Conservation (phyloP, 2,797 vertebrate genomes). For the Heteromormyrus szaboi region DNA sequence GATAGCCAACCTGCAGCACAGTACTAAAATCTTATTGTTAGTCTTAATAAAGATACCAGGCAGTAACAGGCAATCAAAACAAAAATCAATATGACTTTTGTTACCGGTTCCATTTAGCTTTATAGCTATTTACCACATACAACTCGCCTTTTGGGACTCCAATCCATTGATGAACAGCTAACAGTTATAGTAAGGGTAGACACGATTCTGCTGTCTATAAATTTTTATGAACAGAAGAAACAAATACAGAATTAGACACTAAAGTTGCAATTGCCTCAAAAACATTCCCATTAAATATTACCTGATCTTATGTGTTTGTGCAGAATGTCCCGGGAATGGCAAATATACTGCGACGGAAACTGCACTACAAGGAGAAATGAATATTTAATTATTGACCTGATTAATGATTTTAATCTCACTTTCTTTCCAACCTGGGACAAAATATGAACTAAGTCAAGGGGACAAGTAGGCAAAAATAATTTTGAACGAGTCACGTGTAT, state of each 20-base stretch:
- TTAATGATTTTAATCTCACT: slow-evolving; percentile 12
- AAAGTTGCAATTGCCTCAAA: neutral
- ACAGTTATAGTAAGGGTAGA: neutral
- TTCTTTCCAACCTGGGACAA: neutral
- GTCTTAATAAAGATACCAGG: neutral
- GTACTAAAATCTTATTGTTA: neutral
- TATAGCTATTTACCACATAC: neutral
- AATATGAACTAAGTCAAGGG: neutral
- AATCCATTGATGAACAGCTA: neutral
- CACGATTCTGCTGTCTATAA: neutral
- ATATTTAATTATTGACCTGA: neutral
- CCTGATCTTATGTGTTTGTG: neutral
- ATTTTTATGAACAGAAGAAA: neutral
- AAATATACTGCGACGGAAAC: neutral
- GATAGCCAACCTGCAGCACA: neutral
- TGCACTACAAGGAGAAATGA: slow-evolving; percentile 5
- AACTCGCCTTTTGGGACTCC: neutral
- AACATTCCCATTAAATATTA: neutral
- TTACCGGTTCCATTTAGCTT: neutral
- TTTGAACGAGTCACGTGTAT: neutral
- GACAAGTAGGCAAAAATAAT: neutral
- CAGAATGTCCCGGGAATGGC: neutral
- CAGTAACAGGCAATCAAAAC: neutral
- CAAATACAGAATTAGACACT: slow-evolving; percentile 7
- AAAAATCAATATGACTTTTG: neutral